phyloP scores from a whole-genome alignment of 1,140 invertebrate genomes.

The Rhopalosiphum padi region DNA sequence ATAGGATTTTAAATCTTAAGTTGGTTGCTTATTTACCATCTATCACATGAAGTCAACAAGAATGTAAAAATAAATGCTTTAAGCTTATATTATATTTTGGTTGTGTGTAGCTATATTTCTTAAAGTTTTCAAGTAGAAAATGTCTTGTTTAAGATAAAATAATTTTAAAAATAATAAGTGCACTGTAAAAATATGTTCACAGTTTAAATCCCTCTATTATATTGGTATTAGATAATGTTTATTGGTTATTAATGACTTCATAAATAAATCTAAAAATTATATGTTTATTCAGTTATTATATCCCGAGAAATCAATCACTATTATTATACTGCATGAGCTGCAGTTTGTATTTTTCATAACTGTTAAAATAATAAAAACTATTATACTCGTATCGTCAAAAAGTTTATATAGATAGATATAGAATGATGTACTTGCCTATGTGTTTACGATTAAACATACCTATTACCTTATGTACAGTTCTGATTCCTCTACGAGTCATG shows the following conservation, averaged over 20 bases:
- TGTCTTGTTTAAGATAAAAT: background rate
- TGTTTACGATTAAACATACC: background rate
- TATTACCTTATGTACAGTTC: background rate
- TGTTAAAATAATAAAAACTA: background rate
- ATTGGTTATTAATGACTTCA: background rate
- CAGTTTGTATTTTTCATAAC: background rate
- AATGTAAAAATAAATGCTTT: background rate
- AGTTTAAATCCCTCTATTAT: background rate
- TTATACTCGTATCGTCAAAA: background rate
- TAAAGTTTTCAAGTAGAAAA: background rate
- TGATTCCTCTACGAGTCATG: slow-evolving; percentile 15
- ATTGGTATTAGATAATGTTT: background rate
- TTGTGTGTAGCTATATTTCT: background rate
- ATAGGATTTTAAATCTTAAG: background rate
- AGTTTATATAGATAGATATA: background rate
- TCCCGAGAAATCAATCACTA: background rate
- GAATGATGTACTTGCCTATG: background rate
- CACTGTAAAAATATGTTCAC: background rate
- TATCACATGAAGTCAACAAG: background rate
- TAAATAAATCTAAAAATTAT: background rate
- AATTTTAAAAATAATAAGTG: background rate
- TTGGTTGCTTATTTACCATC: background rate
- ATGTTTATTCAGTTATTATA: background rate
- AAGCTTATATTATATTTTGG: background rate
- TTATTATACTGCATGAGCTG: background rate